Conservation (phyloP, 2,888 invertebrate species). For the Leptinotarsa haldemani region DNA sequence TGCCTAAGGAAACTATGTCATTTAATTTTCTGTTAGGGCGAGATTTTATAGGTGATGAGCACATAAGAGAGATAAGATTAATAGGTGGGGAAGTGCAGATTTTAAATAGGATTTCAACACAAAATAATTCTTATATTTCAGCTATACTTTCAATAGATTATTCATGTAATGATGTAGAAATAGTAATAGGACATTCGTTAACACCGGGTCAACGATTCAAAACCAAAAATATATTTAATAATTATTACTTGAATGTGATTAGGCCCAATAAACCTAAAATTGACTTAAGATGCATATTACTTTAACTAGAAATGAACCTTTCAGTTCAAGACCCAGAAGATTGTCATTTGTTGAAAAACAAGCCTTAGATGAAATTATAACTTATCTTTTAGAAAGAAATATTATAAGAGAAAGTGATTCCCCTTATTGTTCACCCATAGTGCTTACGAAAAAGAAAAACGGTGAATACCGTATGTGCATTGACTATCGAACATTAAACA, state of each 20-base stretch:
- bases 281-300: constrained; percentile 45
- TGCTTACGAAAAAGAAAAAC: constrained; percentile 50
- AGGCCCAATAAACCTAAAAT: constrained; percentile 33
- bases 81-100: not conserved
- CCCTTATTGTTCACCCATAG: constrained; percentile 50
- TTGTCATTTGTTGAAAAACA: constrained; percentile 45
- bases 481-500: constrained; percentile 52
- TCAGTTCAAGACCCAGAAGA: constrained; percentile 39
- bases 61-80: not conserved
- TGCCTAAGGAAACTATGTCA: constrained; percentile 18
- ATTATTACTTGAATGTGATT: constrained; percentile 17
- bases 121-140: not conserved
- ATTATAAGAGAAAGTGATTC: constrained; percentile 50
- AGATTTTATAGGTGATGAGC: constrained; percentile 16
- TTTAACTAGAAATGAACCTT: constrained; percentile 37
- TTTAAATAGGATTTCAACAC: not conserved
- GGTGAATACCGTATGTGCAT: constrained; percentile 52
- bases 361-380: constrained; percentile 38
- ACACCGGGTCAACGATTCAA: constrained; percentile 7
- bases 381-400: constrained; percentile 37
- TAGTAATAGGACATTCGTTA: not conserved
- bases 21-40: constrained; percentile 19
- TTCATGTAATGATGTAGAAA: not conserved
- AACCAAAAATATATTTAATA: constrained; percentile 23
- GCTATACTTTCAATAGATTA: not conserved